Base-by-base conservation (phyloP, 2,113 vertebrate species). In the Nettapus auritus region DNA sequence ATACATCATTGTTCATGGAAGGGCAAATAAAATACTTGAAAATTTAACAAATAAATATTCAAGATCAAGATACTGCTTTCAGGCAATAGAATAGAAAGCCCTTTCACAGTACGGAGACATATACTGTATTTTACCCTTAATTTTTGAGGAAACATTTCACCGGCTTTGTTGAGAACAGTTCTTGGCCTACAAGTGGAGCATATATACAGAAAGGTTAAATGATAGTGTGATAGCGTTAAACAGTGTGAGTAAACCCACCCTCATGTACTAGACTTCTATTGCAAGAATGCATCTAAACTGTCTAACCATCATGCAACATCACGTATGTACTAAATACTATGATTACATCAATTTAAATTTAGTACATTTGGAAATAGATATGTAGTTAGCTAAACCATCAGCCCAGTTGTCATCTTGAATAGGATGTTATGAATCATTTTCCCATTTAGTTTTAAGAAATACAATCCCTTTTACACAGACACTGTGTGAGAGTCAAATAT, bases 341-440 rank as follows among this genome's bases (percentile, higher is more conserved):
- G 66, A 84, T 81, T 75, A 20, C 63, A 73, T 62, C 66, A 16
- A 64, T 82, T 96, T 96, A 96, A 96, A 96, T 96, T 96, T 95
- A 96, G 96, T 88, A 66, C 94, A 23, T 93, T 92, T 95, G 68
- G 53, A 97, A 97, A 95, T 46, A 92, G 95, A 92, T 95, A 82
- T 34, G 69, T 64, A 92, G 94, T 83, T 93, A 96, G 86, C 79
- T 34, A 86, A 85, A 76, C 88, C 23, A 53, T 53, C 56, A 90
- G 64, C 11, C 19, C 95, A 92, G 93, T 90, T 95, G 93, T 96
- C 90, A 88, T 93, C 66, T 18, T 76, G 64, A 92, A 91, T 78
- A 84, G 76, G 93, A 92, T 78, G 77, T 88, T 96, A 75, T 94
- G 95, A 95, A 97, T 96, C 53, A 94, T 91, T 95, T 96, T 97